Evolutionary conservation across 2,888 invertebrate species (phyloP).

Genomic region (Dryocosmus kuriphilus): DNA sequence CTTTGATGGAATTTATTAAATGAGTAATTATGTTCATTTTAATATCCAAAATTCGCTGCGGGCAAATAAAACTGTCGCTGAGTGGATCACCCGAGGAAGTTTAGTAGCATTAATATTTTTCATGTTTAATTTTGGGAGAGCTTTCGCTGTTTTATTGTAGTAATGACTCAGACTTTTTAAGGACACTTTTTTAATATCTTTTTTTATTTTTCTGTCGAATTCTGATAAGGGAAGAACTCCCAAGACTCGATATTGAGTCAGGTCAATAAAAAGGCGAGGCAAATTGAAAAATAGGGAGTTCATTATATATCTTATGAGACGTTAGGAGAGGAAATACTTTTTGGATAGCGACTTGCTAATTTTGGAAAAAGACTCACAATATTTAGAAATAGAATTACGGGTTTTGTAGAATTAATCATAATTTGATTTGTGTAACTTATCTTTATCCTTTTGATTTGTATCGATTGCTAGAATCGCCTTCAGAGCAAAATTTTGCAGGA

Average conservation of each 20-base stretch:
- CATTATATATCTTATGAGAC: slow-evolving; percentile 64
- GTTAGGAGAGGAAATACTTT: slow-evolving; percentile 68
- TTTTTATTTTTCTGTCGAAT: slow-evolving; percentile 66
- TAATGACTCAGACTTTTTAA: slow-evolving; percentile 76
- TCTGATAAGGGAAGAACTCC: slow-evolving; percentile 63
- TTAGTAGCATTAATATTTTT: slow-evolving; percentile 66
- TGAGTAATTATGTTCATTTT: slow-evolving; percentile 84
- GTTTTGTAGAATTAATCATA: slow-evolving; percentile 1
- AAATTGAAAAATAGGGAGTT: slow-evolving; percentile 72
- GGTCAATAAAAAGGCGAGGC: slow-evolving; percentile 74
- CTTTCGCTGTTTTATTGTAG: slow-evolving; percentile 75
- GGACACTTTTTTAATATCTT: slow-evolving; percentile 74
- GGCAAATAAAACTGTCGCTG: slow-evolving; percentile 78
- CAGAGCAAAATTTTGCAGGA: slow-evolving; percentile 70
- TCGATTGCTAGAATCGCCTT: slow-evolving; percentile 43
- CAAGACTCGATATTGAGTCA: slow-evolving; percentile 61
- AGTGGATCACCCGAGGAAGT: slow-evolving; percentile 74
- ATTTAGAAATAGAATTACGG: slow-evolving; percentile 2
- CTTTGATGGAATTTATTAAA: slow-evolving; percentile 79
- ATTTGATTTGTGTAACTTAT: slow-evolving; percentile 35
- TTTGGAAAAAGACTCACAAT: slow-evolving; percentile 52
- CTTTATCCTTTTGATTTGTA: slow-evolving; percentile 1
- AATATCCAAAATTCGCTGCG: slow-evolving; percentile 83
- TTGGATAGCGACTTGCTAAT: slow-evolving; percentile 54
- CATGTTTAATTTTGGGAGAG: slow-evolving; percentile 64